Evolutionary conservation across 2,797 vertebrate species (phyloP), one percentile per base, ranked within the genome.

Genomic region (Loriculus beryllinus): DNA sequence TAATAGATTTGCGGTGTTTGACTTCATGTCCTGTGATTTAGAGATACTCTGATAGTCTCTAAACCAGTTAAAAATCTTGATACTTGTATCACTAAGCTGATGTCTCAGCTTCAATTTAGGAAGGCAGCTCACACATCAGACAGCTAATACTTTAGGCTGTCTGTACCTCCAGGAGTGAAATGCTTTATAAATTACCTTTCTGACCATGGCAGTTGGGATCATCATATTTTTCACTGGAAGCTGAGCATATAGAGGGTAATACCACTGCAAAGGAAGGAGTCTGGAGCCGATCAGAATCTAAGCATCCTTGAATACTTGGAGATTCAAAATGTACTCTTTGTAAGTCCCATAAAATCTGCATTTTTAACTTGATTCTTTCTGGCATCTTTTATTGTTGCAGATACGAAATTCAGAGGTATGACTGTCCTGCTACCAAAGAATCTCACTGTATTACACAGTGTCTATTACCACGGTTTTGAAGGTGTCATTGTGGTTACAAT

Each of bases 291-390:
- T 70, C 35, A 65, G 59, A 78, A 89, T 52, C 40, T 60, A 69
- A 42, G 54, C 10, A 15, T 82, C 60, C 60, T 60, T 54, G 31
- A 74, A 64, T 52, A 72, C 21, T 69, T 63, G 28, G 9, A 18
- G 77, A 78, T 71, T 83, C 54, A 71, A 74, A 85, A 37, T 31
- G 68, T 7, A 37, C 2, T 52, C 81, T 57, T 65, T 74, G 0
- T 5, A n/a, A 80, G 28, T 79, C 28, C 7, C 47, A 39, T 74
- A 63, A 65, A 47, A 84, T 69, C 14, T 71, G 17, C 11, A 7
- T 86, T 86, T 94, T 94, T n/a, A 35, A 72, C 90, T 88, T 45
- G n/a, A 56, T 90, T 88, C 59, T 70, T 86, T 54, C 67, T 12
- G 33, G 20, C 35, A 5, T 57, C 59, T 87, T 85, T 91, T 80